phyloP scores from a whole-genome alignment of 53 echinoderm and acorn worm species.

The Antedon mediterranea region DNA sequence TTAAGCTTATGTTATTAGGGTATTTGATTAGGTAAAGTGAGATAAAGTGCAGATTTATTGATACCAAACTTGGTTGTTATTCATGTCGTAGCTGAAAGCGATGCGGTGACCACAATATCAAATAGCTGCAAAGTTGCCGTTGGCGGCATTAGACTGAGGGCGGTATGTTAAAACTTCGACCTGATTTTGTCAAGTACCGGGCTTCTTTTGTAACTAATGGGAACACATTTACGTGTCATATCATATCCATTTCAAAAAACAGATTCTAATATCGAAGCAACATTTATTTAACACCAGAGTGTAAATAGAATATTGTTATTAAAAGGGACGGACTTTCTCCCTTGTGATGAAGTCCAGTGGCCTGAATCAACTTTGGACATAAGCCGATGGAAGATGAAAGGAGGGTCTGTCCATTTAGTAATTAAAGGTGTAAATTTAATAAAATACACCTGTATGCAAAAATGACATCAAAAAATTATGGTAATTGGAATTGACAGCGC shows the following conservation, averaged over 20 bases:
- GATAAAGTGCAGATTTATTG: neutral
- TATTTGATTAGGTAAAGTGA: neutral
- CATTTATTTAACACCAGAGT: neutral
- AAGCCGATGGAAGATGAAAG: neutral
- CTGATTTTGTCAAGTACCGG: neutral
- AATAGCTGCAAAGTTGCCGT: neutral
- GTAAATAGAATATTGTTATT: neutral
- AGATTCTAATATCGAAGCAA: neutral
- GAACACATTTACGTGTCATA: neutral
- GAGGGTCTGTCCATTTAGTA: neutral
- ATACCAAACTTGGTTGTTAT: neutral
- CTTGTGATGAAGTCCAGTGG: neutral
- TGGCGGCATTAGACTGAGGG: neutral
- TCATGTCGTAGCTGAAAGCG: neutral
- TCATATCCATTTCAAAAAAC: neutral
- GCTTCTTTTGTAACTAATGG: neutral
- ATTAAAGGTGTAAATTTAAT: neutral
- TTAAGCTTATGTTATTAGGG: too few species aligned
- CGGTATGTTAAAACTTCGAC: neutral
- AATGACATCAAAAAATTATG: too few species aligned
- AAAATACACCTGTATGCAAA: too few species aligned
- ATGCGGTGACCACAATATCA: neutral
- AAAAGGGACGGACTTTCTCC: neutral
- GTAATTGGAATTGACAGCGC: too few species aligned
- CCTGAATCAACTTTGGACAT: neutral